Conservation (phyloP, 64 coral and sea anemone species). For the Astreopora myriophthalma region DNA sequence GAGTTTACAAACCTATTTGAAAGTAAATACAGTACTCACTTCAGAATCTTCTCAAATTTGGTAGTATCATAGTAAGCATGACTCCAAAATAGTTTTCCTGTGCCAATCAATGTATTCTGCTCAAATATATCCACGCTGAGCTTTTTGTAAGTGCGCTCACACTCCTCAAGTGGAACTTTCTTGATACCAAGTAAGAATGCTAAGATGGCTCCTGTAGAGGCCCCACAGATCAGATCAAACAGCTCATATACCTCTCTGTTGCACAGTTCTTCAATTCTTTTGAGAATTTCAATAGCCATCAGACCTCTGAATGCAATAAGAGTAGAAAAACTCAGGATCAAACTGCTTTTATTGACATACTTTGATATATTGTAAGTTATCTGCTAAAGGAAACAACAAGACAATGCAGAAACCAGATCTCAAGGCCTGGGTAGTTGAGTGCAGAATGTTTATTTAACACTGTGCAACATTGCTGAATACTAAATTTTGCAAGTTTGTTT, state of each 20-base stretch:
- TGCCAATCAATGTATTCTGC: constrained; percentile 88
- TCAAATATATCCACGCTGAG: constrained; percentile 93
- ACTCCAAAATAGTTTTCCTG: constrained; percentile 93
- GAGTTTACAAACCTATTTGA: not conserved
- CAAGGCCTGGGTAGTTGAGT: too few species aligned
- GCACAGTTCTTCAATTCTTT: constrained; percentile 89
- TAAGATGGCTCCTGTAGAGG: constrained; percentile 90
- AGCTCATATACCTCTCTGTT: constrained; percentile 79
- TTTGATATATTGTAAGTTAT: too few species aligned
- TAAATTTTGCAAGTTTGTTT: too few species aligned
- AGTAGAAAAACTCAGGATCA: not conserved
- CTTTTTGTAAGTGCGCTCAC: constrained; percentile 83
- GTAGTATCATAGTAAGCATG: constrained; percentile 96
- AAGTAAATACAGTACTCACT: constrained; percentile 52
- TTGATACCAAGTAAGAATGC: constrained; percentile 89
- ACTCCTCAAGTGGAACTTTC: constrained; percentile 86
- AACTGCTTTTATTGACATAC: too few species aligned
- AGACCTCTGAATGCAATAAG: constrained; percentile 70
- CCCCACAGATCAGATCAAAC: constrained; percentile 97
- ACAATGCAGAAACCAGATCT: too few species aligned
- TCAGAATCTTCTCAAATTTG: constrained; percentile 91
- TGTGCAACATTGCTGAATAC: too few species aligned
- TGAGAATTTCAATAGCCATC: constrained; percentile 95
- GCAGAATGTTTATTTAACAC: too few species aligned
- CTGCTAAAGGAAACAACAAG: too few species aligned